phyloP scores from a whole-genome alignment of 1,140 invertebrate genomes.

The Cydia splendana region DNA sequence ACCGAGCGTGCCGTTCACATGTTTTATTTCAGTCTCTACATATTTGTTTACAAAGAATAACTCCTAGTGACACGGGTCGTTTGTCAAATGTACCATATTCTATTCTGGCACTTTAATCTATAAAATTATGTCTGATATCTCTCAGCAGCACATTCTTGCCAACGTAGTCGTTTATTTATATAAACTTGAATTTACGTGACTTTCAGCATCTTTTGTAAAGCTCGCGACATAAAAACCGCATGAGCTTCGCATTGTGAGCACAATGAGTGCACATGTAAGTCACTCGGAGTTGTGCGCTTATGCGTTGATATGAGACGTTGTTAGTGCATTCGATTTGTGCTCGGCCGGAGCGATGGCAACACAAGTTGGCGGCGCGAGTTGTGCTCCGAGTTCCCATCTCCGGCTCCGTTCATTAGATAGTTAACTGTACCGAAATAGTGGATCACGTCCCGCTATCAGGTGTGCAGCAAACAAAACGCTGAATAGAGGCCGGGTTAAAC shows the following conservation, averaged over 20 bases:
- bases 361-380: constrained; percentile 42
- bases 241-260: background rate
- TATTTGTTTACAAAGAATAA: constrained; percentile 32
- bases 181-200: constrained; percentile 6
- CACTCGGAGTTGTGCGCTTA: constrained; percentile 38
- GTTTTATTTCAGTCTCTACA: constrained; percentile 29
- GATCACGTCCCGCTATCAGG: constrained; percentile 71
- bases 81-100: constrained; percentile 25
- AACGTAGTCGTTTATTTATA: background rate
- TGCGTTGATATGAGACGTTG: constrained; percentile 50
- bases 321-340: constrained; percentile 57
- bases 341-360: constrained; percentile 44
- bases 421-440: constrained; percentile 56
- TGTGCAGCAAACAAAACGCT: constrained; percentile 75
- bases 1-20: constrained; percentile 23
- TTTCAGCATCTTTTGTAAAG: constrained; percentile 4
- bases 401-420: constrained; percentile 61
- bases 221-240: background rate
- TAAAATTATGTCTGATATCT: constrained; percentile 15
- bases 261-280: constrained; percentile 15
- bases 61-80: constrained; percentile 14
- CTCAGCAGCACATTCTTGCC: constrained; percentile 15
- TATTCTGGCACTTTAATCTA: constrained; percentile 13
- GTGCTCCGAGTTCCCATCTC: constrained; percentile 53
- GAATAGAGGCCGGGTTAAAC: constrained; percentile 77